A percentile compares a stretch with the other conserved stretches of the same genome.
Evolutionary conservation across 2,888 invertebrate genomes (phyloP).

Genomic region (Dryobota labecula): DNA sequence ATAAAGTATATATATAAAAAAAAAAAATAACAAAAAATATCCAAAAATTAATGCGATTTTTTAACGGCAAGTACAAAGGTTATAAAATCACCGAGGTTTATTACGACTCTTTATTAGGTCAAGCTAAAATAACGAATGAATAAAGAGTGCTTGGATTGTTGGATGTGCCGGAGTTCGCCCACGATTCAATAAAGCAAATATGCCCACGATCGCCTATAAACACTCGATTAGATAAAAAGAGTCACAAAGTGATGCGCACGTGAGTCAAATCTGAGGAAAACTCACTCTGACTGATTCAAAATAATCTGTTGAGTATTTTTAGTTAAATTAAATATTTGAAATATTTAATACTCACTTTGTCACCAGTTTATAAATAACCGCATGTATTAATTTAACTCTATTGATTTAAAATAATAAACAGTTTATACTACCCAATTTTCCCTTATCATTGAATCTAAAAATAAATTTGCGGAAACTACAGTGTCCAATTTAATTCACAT

Average conservation of each 20-base stretch:
- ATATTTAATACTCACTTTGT: background rate
- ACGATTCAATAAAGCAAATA: slow-evolving; percentile 74
- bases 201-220: slow-evolving; percentile 61
- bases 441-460: slow-evolving; percentile 21
- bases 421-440: background rate
- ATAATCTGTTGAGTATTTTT: background rate
- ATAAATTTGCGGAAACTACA: slow-evolving; percentile 11
- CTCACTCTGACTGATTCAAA: too few species aligned
- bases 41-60: background rate
- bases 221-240: slow-evolving; percentile 56
- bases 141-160: slow-evolving; percentile 41
- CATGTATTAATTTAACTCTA: background rate
- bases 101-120: slow-evolving; percentile 55
- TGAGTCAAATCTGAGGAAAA: background rate
- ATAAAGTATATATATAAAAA: too few species aligned
- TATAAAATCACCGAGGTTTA: slow-evolving; percentile 33
- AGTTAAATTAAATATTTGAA: background rate
- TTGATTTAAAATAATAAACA: background rate
- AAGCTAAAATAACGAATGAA: slow-evolving; percentile 55
- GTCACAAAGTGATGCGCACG: background rate
- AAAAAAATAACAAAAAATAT: too few species aligned
- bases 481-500: slow-evolving; percentile 28
- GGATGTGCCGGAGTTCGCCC: slow-evolving; percentile 70
- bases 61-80: background rate
- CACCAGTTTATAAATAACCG: background rate